phyloP scores from a whole-genome alignment of 2,888 invertebrate species.

The Macroteleia sp. region DNA sequence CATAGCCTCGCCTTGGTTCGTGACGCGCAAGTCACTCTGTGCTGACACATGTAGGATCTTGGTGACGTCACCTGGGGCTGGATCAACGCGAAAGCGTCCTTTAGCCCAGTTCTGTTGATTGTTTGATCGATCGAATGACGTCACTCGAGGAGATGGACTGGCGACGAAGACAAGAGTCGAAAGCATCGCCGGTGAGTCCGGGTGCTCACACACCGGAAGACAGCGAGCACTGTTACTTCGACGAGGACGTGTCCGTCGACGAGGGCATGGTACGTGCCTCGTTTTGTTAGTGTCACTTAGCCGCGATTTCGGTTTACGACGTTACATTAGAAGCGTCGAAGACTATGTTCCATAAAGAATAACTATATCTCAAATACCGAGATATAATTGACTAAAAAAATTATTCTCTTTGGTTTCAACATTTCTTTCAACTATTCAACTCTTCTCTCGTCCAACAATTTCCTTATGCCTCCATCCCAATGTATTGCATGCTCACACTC shows the following conservation, averaged over 20 bases:
- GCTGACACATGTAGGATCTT: conserved; percentile 44
- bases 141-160: conserved; percentile 75
- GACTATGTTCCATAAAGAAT: neutral
- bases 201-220: conserved; percentile 75
- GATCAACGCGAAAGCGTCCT: conserved; percentile 16
- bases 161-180: conserved; percentile 74
- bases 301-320: too few species aligned
- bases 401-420: too few species aligned
- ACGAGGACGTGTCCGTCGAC: conserved; percentile 79
- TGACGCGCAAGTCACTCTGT: neutral
- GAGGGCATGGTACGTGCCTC: conserved; percentile 81
- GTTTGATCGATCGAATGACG: conserved; percentile 41
- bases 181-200: conserved; percentile 73
- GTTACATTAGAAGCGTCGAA: too few species aligned
- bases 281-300: conserved; percentile 20
- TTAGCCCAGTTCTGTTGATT: conserved; percentile 29
- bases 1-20: conserved; percentile 1
- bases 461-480: too few species aligned
- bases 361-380: too few species aligned
- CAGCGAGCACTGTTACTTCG: conserved; percentile 78
- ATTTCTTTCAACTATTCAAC: too few species aligned
- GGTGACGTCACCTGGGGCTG: conserved; percentile 35
- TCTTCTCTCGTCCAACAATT: too few species aligned
- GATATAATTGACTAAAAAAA: too few species aligned
- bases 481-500: too few species aligned